Evolutionary conservation across 2,797 vertebrate genomes (phyloP), one percentile per base, ranked within the genome.

Genomic region (Sylvia borin): DNA sequence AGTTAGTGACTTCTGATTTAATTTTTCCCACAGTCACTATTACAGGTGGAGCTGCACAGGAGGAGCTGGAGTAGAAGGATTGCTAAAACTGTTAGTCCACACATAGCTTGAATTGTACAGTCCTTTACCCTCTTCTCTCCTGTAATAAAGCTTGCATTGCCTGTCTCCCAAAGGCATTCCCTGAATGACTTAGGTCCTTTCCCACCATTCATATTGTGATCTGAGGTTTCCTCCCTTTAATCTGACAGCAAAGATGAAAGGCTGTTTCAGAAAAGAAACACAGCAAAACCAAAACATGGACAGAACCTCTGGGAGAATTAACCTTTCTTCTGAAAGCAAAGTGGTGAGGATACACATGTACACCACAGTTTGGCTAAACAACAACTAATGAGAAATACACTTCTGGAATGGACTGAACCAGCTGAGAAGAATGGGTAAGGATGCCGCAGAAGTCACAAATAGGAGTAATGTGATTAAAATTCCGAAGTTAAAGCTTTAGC

Each of bases 241-340:
- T 70, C 62, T 66, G 47, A 84, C 86, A 81, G 62, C 27, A 51
- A 88, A 90, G 91, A 86, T 68, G 50, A 95, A 90, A 96, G 54
- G 58, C 43, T 68, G 0, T 64, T 80, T 84, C 38, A 86, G 66
- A 78, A 87, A 86, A 86, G 77, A 68, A 92, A 74, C 45, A 32
- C 10, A 6, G 42, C 50, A 84, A 81, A 84, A 68, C 21, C 18
- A 74, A 85, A 94, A 83, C 65, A 65, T 8, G 64, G 65, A 53
- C 58, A 79, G 67, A 83, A 92, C 31, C 50, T 76, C 64, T 26
- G 16, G 26, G 42, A 27, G 42, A 90, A 77, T 85, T 38, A 88
- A 71, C 45, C 13, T 31, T 92, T 31, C 40, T 80, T 84, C 62
- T 86, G 62, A 93, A 92, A 80, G 13, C 5, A 34, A 75, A 91